Base-by-base conservation (phyloP, 2,888 invertebrate species). In the Argynnis bischoffii region DNA sequence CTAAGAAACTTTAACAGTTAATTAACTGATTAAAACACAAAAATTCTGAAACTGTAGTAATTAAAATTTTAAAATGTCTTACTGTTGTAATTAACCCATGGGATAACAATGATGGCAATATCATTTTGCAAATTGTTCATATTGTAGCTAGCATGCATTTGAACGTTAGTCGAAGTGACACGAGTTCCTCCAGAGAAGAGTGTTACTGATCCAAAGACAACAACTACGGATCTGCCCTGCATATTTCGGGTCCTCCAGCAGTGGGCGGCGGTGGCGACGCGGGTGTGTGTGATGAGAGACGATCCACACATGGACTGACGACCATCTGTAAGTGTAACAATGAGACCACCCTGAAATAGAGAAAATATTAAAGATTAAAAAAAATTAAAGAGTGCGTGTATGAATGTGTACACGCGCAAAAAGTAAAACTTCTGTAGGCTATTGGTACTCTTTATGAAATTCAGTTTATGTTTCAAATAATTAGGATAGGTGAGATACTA, bases 251-350 rank as follows among this genome's bases (percentile, higher is more conserved):
- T 78, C 65, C 74, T 70, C 85, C 83, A 83, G 75, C 83, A 84
- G 75, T 84, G 69, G 0, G 77, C 84, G 0, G 84, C 79, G 0
- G 83, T 84, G 46, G 82, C 72, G 26, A 78, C 74, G 1, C 79
- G 77, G 14, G 73, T 80, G 64, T 73, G 61, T 51, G 78, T 76
- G 35, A 83, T 67, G 66, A 93, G 82, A 6, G 88, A 84, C 0
- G 80, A 79, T 0, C 84, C 84, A 66, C 83, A 83, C 1, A 84
- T 78, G 0, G 83, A 83, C 0, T 6, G 16, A n/a, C 51, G 55
- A 15, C 64, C 55, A 75, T 75, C 70, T 0, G 75, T 69, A 46
- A 87, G 69, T 0, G 68, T 60, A 35, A 87, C 79, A 6, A 82
- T 55, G 11, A 85, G 67, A 0, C 85, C 85, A 0, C 76, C 82